Conservation (phyloP, 2,888 invertebrate genomes). For the Volucella zonaria region DNA sequence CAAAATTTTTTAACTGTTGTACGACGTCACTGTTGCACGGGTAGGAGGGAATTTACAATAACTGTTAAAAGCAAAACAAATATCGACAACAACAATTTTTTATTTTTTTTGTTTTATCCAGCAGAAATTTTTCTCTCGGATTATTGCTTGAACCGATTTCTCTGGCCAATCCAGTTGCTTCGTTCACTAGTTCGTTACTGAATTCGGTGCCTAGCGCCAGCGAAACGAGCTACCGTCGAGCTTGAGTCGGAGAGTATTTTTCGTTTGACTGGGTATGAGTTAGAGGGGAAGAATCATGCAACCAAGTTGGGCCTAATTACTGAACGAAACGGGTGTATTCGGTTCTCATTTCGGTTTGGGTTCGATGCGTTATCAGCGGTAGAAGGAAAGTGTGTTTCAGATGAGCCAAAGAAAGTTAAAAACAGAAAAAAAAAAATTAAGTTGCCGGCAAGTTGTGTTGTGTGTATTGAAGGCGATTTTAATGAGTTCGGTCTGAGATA, state of each 20-base stretch:
- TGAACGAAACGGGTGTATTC: slow-evolving; percentile 17
- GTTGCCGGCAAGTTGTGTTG: slow-evolving; percentile 15
- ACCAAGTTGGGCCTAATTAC: slow-evolving; percentile 8
- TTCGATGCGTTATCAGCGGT: slow-evolving; percentile 52
- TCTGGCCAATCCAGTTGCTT: slow-evolving; percentile 24
- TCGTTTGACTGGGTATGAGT: slow-evolving; percentile 28
- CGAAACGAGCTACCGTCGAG: slow-evolving; percentile 32
- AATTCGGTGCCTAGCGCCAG: slow-evolving; percentile 45
- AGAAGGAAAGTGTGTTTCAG: background rate
- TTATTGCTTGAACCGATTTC: slow-evolving; percentile 55
- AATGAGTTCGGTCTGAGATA: background rate
- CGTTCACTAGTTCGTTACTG: slow-evolving; percentile 64
- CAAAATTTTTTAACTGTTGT: slow-evolving; percentile 18
- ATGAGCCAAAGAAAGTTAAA: background rate
- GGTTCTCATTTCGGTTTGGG: background rate
- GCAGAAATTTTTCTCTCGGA: background rate
- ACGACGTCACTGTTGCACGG: slow-evolving; percentile 40
- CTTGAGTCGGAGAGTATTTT: background rate
- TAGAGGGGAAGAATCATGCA: slow-evolving; percentile 47
- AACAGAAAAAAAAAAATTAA: background rate
- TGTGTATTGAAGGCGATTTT: background rate
- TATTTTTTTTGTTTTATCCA: slow-evolving; percentile 15
- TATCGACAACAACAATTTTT: slow-evolving; percentile 6
- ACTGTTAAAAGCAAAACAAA: slow-evolving; percentile 28
- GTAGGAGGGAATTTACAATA: background rate